Conservation (phyloP, 2,797 vertebrate species). For the Mormyrus hasselquistii region DNA sequence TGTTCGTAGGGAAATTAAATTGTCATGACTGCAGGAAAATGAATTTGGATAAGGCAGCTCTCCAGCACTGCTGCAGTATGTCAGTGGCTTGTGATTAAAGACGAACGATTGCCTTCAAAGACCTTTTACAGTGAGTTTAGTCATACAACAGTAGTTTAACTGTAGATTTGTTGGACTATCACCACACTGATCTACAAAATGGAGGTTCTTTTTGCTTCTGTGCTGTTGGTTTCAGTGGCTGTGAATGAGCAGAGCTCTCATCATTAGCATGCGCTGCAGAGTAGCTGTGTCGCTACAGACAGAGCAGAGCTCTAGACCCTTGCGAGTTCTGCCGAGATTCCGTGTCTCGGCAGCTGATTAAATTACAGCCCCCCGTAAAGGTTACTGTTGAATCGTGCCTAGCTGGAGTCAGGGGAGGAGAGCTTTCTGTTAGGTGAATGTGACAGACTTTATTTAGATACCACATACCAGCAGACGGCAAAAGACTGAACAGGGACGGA, state of each 20-base stretch:
- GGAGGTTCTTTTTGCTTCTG: background rate
- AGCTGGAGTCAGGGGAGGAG: background rate
- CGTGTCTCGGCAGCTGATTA: background rate
- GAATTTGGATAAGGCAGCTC: background rate
- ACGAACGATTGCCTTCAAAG: background rate
- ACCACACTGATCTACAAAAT: background rate
- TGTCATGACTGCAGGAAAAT: background rate
- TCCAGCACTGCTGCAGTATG: background rate
- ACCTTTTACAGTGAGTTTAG: background rate
- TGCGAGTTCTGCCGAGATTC: background rate
- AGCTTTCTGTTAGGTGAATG: background rate
- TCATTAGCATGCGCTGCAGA: conserved; percentile 10
- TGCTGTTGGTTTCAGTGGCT: background rate
- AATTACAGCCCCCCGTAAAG: conserved; percentile 11
- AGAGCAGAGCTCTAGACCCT: background rate
- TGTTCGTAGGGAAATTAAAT: background rate
- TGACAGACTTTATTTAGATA: conserved; percentile 7
- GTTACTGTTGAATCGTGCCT: background rate
- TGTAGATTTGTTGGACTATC: background rate
- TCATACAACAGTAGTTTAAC: background rate
- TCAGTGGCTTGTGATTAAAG: background rate
- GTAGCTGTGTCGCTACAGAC: background rate
- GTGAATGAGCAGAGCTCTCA: background rate
- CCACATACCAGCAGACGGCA: background rate
- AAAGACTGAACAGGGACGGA: background rate